Base-by-base conservation (phyloP, 2,113 vertebrate genomes). In the Anoura caudifer region DNA sequence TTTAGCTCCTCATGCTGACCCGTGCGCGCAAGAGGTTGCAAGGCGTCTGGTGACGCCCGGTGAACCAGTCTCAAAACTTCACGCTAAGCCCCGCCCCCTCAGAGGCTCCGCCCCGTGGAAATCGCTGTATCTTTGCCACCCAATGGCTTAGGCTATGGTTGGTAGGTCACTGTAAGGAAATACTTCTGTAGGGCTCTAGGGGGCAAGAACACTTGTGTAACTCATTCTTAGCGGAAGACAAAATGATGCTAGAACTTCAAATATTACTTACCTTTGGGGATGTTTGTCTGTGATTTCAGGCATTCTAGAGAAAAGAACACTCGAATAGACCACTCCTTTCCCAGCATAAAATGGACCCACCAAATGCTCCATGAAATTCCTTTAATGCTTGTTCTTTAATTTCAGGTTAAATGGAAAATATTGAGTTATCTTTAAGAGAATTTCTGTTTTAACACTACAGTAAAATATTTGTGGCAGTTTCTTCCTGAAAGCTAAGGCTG, bases 11-110 rank as follows among this genome's bases (percentile, higher is more conserved):
- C 4, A 33, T 4, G 15, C 24, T 1, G 12, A 17, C 7, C 4
- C 4, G 4, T 17, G 6, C 14, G 33, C 26, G 0, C 31, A 17
- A 2, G 52, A 1, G 7, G 36, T 26, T 70, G 63, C n/a, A 54
- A 75, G n/a, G n/a, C n/a, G n/a, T n/a, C n/a, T n/a, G n/a, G 16
- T 4, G 63, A 56, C 36, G 52, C 36, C 3, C 3, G 14, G 4
- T n/a, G 84, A 92, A 70, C 28, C 47, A 1, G 61, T 63, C 79
- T 43, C 52, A 89, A 87, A 87, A 87, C 56, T 54, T 54, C 91
- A 45, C 36, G 17, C 36, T 36, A 61, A 43, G 54, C 80, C 8
- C 86, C 63, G 54, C 91, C 85, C 75, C 87, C 1, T 65, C 17
- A 5, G 45, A 81, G 94, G 75, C 89, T 20, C 75, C 89, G 54